These are phyloP conservation scores for Halcyon smyrnensis DNA, from an alignment of 2,797 vertebrate genomes.

Conservation along the genomic window DNA sequence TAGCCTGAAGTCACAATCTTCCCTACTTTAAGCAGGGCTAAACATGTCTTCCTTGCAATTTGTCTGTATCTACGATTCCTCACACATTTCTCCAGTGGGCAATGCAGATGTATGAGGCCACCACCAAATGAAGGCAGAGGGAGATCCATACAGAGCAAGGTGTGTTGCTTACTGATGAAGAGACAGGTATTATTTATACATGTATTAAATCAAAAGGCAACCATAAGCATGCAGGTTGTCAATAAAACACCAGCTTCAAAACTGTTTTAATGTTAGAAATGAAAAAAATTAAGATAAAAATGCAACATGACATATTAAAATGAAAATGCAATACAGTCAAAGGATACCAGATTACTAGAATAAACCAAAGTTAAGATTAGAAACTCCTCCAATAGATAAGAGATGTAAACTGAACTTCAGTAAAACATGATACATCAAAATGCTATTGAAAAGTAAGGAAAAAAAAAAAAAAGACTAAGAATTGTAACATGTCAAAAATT, in stretches of 20 bases:
- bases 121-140: background rate
- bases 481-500: background rate
- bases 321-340: background rate
- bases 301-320: background rate
- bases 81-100: background rate
- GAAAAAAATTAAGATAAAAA: background rate
- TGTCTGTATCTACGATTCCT: background rate
- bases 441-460: background rate
- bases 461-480: background rate
- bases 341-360: background rate
- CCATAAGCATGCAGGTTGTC: background rate
- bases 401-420: background rate
- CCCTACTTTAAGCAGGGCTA: background rate
- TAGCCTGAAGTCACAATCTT: background rate
- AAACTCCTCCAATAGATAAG: background rate
- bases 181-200: background rate
- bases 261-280: background rate
- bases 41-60: background rate
- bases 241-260: background rate
- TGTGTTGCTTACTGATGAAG: background rate
- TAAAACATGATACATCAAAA: background rate
- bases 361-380: background rate
- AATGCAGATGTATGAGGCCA: background rate
- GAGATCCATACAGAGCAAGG: background rate
- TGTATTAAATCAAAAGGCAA: background rate